phyloP scores from a whole-genome alignment of 2,797 vertebrate species.

The Oophaga sylvatica region DNA sequence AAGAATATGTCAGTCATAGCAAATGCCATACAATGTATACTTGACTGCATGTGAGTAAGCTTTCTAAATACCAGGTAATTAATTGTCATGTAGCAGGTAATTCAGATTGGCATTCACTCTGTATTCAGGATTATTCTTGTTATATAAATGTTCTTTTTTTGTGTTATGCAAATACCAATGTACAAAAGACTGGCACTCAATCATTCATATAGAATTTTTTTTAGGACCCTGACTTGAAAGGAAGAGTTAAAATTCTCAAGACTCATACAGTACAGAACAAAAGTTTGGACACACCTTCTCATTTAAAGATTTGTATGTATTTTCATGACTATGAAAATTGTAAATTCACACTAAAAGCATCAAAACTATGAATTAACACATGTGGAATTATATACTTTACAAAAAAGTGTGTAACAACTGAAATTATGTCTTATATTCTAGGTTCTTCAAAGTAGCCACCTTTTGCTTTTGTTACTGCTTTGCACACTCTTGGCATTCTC shows the following conservation, averaged over 20 bases:
- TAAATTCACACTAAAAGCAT: too few species aligned
- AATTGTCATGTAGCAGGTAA: not conserved
- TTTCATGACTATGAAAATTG: too few species aligned
- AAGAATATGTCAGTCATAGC: slow-evolving; percentile 11
- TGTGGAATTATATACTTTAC: too few species aligned
- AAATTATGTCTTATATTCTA: too few species aligned
- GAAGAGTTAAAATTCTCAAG: not conserved
- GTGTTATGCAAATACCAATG: not conserved
- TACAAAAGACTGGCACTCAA: not conserved
- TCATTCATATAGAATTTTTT: not conserved
- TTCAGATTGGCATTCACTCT: not conserved
- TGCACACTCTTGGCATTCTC: too few species aligned
- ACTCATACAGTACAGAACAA: too few species aligned
- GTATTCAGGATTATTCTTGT: not conserved
- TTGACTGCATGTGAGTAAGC: not conserved
- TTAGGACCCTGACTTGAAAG: not conserved
- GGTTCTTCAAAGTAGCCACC: too few species aligned
- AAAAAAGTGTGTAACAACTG: too few species aligned
- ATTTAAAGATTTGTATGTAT: too few species aligned
- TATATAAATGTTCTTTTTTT: not conserved
- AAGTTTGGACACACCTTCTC: too few species aligned
- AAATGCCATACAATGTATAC: not conserved
- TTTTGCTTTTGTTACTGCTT: too few species aligned
- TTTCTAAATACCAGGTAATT: slow-evolving; percentile 10
- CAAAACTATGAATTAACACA: too few species aligned